phyloP scores from a whole-genome alignment of 2,888 invertebrate genomes.

The Limnephilus auricula region DNA sequence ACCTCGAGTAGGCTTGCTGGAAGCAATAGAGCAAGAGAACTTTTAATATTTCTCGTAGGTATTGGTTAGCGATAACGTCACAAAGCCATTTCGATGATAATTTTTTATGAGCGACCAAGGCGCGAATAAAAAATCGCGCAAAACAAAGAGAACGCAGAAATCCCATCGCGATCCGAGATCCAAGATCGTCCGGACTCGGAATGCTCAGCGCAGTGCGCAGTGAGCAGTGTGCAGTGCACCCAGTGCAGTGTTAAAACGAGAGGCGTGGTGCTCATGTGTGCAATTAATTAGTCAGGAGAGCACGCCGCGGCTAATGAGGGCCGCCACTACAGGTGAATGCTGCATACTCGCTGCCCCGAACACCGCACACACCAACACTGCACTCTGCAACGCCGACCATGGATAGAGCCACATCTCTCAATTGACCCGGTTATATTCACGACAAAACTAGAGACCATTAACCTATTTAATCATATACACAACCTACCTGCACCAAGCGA shows the following conservation, averaged over 20 bases:
- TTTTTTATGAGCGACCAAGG: conserved; percentile 54
- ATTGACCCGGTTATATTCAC: neutral
- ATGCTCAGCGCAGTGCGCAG: conserved; percentile 19
- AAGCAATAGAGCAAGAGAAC: neutral
- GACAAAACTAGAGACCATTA: neutral
- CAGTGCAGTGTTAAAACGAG: conserved; percentile 61
- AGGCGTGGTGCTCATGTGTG: conserved; percentile 64
- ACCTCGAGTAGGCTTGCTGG: neutral
- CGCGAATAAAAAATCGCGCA: conserved; percentile 47
- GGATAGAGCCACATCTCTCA: neutral
- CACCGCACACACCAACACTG: neutral
- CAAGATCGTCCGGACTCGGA: conserved; percentile 17
- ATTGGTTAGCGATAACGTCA: conserved; percentile 28
- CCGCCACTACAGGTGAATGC: conserved; percentile 20
- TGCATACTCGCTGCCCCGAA: neutral
- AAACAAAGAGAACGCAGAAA: conserved; percentile 35
- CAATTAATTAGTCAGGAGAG: conserved; percentile 57
- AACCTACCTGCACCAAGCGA: neutral
- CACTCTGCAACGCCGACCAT: neutral
- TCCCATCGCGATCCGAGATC: conserved; percentile 5
- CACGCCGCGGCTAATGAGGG: conserved; percentile 58
- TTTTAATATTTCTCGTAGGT: neutral
- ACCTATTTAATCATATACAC: neutral
- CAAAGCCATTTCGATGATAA: conserved; percentile 50
- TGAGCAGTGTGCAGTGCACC: conserved; percentile 24